Base-by-base conservation (phyloP, 2,113 vertebrate genomes). In the Paraplagusia blochii region DNA sequence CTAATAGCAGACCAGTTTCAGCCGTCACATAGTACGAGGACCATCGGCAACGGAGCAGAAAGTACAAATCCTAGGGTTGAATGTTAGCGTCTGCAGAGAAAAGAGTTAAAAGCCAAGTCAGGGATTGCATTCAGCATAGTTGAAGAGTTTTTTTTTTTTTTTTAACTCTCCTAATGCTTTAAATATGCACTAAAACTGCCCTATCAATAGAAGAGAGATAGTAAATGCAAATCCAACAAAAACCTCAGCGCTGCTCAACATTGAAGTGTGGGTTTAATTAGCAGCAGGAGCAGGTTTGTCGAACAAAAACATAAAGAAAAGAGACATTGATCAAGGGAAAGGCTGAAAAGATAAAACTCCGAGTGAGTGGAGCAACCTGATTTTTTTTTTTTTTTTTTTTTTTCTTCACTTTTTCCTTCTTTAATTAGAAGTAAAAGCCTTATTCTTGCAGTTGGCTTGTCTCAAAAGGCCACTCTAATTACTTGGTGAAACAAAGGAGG, bases 341-440 rank as follows among this genome's bases (percentile, higher is more conserved):
- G 63, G 19, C 63, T 35, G 12, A 34, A 9, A 47, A 72, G 66
- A 76, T 64, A 63, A 75, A 65, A 46, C 22, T 1, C 40, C 42
- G 15, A 60, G 63, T 56, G 58, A 71, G 51, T 39, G 33, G 38
- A 40, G 47, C 56, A 64, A 65, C 75, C 58, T 71, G 59, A 69
- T 82, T 76, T 75, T 55, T 72, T 40, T 39, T 3, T 6, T 29
- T 29, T 55, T 74, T 40, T 39, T 38, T n/a, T 82, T 76, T 75
- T 55, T 72, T 40, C 11, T 3, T 6, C 6, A 4, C 53, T 74
- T 40, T 39, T 38, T 9, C 36, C 7, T 54, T 74, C 68, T 79
- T 87, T 85, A 86, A 85, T 81, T 84, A 79, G 80, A 80, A 83
- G 58, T 66, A 60, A 84, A 78, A 70, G 74, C 58, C 69, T 83